Base-by-base conservation (phyloP, 2,888 invertebrate species). In the Petrophora chlorosata region DNA sequence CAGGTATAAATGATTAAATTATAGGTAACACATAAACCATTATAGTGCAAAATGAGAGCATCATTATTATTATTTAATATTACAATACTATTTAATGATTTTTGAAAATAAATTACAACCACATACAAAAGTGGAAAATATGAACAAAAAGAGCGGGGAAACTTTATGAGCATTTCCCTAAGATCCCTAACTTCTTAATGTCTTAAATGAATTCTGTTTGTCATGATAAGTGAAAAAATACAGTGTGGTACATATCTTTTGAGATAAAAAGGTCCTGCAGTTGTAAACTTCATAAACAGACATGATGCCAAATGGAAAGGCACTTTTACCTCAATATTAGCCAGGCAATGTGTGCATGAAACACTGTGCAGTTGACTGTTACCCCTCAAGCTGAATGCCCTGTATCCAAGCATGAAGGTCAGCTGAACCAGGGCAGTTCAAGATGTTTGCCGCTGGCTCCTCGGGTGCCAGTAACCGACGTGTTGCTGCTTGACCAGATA, bases 331-430 rank as follows among this genome's bases (percentile, higher is more conserved):
- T 34, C 39, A 16, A 32, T 35, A 10, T 9, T 30, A 46, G 19
- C 14, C 30, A 23, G 23, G 29, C 22, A 40, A n/a, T 35, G 26
- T 13, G 35, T 34, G 44, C 17, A 32, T 23, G 25, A 3, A 16
- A 12, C 26, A 26, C 25, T 36, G 5, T 8, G 29, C 10, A 17
- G 13, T 26, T 16, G 35, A 35, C 34, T 25, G 22, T 75, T 82
- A 86, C 44, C 85, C 85, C 59, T 95, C 94, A 61, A 97, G 89
- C 51, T 94, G 93, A 74, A 97, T 95, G 59, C 96, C 96, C 89
- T 96, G 95, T 76, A 97, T 95, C 97, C 97, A 97, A 17, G 96
- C 94, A 73, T 95, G 95, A 48, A 97, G 91, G 78, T 97, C 97
- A 64, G 93, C 94, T n/a, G 94, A 93, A 43, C 94, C 94, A 30